These are phyloP conservation scores for Gila orcuttii DNA, from an alignment of 2,113 vertebrate species.

Conservation along the genomic window DNA sequence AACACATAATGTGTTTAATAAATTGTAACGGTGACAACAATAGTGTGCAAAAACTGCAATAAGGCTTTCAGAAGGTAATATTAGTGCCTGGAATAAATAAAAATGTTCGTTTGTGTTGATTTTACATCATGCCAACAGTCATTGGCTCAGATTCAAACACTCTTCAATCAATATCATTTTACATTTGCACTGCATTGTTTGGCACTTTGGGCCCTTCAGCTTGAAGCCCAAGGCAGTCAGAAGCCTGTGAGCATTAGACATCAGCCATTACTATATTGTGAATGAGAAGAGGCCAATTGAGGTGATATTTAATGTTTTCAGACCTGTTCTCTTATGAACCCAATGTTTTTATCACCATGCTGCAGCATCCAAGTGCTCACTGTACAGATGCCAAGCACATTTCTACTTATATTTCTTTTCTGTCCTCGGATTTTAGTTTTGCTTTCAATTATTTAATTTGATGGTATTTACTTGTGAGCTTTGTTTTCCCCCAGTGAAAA, in stretches of 20 bases:
- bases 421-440: neutral
- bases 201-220: neutral
- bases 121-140: neutral
- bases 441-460: neutral
- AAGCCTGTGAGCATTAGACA: neutral
- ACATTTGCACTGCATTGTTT: neutral
- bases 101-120: conserved; percentile 1
- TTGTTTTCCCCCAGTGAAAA: neutral
- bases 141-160: neutral
- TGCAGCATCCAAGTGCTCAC: too few species aligned
- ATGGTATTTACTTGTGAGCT: neutral
- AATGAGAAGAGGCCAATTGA: neutral
- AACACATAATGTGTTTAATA: neutral
- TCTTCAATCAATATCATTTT: neutral
- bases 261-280: neutral
- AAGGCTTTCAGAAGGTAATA: neutral
- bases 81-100: neutral
- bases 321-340: neutral
- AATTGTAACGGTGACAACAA: neutral
- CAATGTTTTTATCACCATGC: neutral
- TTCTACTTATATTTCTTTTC: neutral
- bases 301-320: neutral
- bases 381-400: too few species aligned
- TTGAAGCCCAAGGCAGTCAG: neutral
- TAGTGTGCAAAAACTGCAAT: neutral